Evolutionary conservation across 2,888 invertebrate genomes (phyloP).

Genomic region (Nymphalis polychloros): DNA sequence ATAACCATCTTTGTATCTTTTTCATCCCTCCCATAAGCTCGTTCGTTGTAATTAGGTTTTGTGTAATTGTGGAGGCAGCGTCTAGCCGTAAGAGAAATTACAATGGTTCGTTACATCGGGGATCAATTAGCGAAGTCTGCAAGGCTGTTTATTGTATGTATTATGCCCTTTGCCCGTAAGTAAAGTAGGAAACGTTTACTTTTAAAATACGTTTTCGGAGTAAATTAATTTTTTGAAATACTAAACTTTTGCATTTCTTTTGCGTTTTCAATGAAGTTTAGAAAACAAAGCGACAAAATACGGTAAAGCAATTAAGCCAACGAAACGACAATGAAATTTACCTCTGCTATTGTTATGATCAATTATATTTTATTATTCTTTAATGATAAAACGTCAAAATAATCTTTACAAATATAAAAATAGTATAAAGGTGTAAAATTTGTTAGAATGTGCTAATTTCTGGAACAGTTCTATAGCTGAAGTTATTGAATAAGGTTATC

Average conservation of each 20-base stretch:
- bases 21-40: constrained; percentile 32
- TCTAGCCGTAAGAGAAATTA: constrained; percentile 52
- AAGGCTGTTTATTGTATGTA: constrained; percentile 40
- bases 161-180: constrained; percentile 31
- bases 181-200: constrained; percentile 20
- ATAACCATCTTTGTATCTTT: constrained; percentile 14
- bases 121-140: constrained; percentile 58
- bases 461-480: too few species aligned
- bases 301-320: constrained; percentile 5
- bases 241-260: constrained; percentile 9
- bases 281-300: constrained; percentile 15
- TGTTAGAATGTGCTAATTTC: too few species aligned
- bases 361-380: too few species aligned
- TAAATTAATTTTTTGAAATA: constrained; percentile 25
- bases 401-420: too few species aligned
- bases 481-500: too few species aligned
- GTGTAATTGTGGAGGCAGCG: constrained; percentile 44
- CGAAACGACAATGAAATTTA: background rate
- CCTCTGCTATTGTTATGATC: too few species aligned
- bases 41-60: constrained; percentile 41
- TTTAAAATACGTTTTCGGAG: constrained; percentile 20
- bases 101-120: constrained; percentile 55
- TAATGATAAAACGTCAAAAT: too few species aligned
- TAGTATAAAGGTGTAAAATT: too few species aligned
- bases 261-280: constrained; percentile 3